Base-by-base conservation (phyloP, 2,888 invertebrate genomes). In the Apamea epomidion region DNA sequence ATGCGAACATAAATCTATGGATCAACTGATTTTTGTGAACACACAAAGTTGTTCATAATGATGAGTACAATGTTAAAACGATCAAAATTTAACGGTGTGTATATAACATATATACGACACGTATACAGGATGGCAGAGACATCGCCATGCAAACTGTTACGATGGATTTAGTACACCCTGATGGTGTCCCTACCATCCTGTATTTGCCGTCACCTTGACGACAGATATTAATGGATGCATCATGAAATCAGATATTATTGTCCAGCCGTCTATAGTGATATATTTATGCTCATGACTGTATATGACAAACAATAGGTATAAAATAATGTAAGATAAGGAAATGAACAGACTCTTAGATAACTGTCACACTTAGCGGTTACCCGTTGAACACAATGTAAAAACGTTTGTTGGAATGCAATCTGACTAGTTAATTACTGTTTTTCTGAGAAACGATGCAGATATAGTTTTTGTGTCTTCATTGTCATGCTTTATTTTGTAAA, bases 401-500 rank as follows among this genome's bases (percentile, higher is more conserved):
- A 70, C 42, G n/a, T 51, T 42, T 32, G 48, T 45, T 16, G 73
- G 18, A 29, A 83, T 80, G 54, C 65, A 62, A 80, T 80, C 70
- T 70, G 51, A 45, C 62, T 29, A 14, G 45, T 48, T 83, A 84
- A 67, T 84, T 62, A 80, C 37, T 37, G 60, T 71, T 79, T 83
- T 74, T 80, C 85, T 67, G 37, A 48, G 80, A 58, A 71, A 48
- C 42, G 14, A 21, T 78, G 25, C 29, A 79, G 51, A 25, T 65
- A 12, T 54, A 0, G 42, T 74, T 80, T 79, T 74, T 78, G 25
- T 58, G 37, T 58, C 18, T 45, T 32, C 18, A 42, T n/a, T 74
- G n/a, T 48, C 29, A 37, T 62, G 12, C 10, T 71, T 67, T 42
- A 16, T 16, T 67, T 67, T 25, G 37, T 67, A 14, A 37, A 25